Conservation (phyloP, 2,888 invertebrate species). For the Calameuta pallipes region DNA sequence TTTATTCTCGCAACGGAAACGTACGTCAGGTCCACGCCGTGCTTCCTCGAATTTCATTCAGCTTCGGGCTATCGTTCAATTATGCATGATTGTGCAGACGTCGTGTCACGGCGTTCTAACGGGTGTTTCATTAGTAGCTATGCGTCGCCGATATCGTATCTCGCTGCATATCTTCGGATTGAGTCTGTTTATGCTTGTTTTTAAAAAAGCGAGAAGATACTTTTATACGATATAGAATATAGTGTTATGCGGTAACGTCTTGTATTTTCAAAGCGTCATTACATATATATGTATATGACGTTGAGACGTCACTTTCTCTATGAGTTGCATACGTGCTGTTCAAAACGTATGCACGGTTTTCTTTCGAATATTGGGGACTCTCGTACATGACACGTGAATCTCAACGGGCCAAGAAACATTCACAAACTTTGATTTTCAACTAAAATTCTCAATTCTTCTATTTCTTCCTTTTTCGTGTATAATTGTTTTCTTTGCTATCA, state of each 20-base stretch:
- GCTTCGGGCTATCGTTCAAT: not conserved
- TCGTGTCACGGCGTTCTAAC: not conserved
- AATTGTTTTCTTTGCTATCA: too few relatives aligned
- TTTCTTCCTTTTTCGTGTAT: not conserved
- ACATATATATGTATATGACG: not conserved
- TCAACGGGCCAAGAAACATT: not conserved
- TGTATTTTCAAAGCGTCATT: not conserved
- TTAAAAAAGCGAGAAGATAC: not conserved
- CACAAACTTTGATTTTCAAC: not conserved
- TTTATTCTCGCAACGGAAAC: not conserved
- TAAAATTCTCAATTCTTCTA: not conserved
- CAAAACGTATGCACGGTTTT: not conserved
- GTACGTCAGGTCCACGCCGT: not conserved
- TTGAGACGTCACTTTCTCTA: not conserved
- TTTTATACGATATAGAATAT: not conserved
- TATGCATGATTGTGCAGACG: not conserved
- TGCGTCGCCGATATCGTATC: not conserved
- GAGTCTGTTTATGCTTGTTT: not conserved
- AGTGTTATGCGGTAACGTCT: not conserved
- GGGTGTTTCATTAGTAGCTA: not conserved
- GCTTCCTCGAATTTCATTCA: not conserved
- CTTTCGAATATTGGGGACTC: not conserved
- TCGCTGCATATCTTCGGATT: not conserved
- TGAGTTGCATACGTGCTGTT: not conserved
- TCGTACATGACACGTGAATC: not conserved